A percentile compares a stretch with the other conserved stretches of the same genome.
Conservation (phyloP, 2,797 vertebrate genomes). For the Rhinatrema bivittatum region DNA sequence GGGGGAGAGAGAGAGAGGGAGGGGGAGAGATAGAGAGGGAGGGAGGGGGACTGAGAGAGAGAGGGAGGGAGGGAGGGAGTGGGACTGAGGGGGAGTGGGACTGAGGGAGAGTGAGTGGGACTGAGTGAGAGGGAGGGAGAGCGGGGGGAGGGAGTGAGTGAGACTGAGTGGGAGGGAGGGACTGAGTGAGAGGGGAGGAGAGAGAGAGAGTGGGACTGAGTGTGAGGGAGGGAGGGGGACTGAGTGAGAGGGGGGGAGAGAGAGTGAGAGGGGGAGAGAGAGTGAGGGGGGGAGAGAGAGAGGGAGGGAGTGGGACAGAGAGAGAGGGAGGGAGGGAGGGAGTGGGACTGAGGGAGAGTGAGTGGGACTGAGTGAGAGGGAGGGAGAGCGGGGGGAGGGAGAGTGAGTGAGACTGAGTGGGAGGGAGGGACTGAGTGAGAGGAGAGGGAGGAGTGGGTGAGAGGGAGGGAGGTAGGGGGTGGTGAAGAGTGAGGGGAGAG, state of each 20-base stretch:
- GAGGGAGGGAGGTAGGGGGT: accelerated
- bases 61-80: too few relatives aligned
- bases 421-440: not conserved
- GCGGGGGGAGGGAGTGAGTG: too few relatives aligned
- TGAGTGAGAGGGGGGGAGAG: too few relatives aligned
- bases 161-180: not conserved
- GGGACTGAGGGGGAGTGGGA: not conserved
- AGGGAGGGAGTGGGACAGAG: not conserved
- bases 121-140: too few relatives aligned
- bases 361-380: too few relatives aligned
- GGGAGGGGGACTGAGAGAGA: not conserved
- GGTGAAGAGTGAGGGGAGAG: not conserved
- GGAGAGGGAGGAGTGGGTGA: not conserved
- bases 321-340: not conserved
- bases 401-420: not conserved
- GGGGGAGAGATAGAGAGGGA: not conserved
- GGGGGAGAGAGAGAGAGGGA: not conserved
- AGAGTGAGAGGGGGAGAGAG: too few relatives aligned
- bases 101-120: not conserved
- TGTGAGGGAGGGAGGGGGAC: not conserved
- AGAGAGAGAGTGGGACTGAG: accelerated
- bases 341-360: not conserved
- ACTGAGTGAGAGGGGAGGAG: not conserved
- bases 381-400: not conserved
- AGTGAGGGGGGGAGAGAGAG: too few relatives aligned